Evolutionary conservation across 2,113 vertebrate genomes (phyloP), one percentile per base, ranked within the genome.

Genomic region (Oenanthe oenanthe): DNA sequence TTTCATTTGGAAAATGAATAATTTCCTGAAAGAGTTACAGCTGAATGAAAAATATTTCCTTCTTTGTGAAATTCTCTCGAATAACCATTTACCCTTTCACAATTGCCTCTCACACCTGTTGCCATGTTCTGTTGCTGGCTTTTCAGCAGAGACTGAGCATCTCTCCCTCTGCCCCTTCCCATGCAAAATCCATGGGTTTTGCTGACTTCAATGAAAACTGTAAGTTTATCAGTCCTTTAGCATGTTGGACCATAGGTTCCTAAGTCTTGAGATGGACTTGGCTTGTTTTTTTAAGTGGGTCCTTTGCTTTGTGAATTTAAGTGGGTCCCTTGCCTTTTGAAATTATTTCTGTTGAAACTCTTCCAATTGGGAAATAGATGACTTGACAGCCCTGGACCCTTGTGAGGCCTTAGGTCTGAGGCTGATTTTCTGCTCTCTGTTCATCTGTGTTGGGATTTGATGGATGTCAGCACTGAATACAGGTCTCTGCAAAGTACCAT

Each of bases 1-100:
- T 96, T 94, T 88, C 32, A 73, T 88, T 94, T 43, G 50, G 74
- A 95, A 94, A 95, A 91, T 0, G 16, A 95, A 82, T 78, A 68
- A 96, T 93, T 89, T 89, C 86, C 89, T 87, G 91, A 86, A 92
- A 57, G 66, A 78, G 66, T 93, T 90, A 60, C 0, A 2, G 80
- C 25, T 22, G 26, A 68, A 87, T 82, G 71, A 88, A 92, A 89
- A 91, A 61, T 24, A 12, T 54, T 89, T 81, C 70, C 74, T 91
- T 94, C 81, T 87, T 50, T 78, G 57, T 75, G 63, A 76, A 91
- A 78, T 61, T 82, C 61, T 84, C 70, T 71, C 0, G 0, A 43
- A 94, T 78, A 92, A 88, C 91, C 92, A 76, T 83, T 94, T 88
- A 76, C 32, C 22, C 66, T 85, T 88, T 89, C 2, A 2, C 66